Conservation (phyloP, 2,888 invertebrate species). For the Dicranocentrus wangi region DNA sequence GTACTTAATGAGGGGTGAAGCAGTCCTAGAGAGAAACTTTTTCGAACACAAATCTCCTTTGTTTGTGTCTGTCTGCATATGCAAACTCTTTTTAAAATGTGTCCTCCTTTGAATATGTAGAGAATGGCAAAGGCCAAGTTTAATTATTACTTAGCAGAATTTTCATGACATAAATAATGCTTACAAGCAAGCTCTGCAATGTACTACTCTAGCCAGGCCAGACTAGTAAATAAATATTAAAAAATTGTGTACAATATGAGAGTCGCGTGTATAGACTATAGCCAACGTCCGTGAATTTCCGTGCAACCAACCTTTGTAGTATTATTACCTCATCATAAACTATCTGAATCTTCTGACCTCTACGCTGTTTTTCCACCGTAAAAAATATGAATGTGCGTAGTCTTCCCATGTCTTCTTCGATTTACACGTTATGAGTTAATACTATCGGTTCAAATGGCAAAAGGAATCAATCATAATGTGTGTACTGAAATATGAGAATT, state of each 20-base stretch:
- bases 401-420: no score
- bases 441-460: no score
- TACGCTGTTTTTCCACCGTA: no score
- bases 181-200: not conserved
- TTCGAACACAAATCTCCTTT: not conserved
- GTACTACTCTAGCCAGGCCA: not conserved
- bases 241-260: not conserved
- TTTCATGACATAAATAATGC: slow-evolving; percentile 47
- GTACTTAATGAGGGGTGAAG: slow-evolving; percentile 21
- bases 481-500: no score
- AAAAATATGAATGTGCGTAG: no score
- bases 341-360: no score
- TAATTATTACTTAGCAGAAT: slow-evolving; percentile 44
- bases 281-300: slow-evolving; percentile 4
- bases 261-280: not conserved
- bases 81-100: slow-evolving; percentile 13
- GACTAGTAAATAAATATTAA: not conserved
- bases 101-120: slow-evolving; percentile 24
- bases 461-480: no score
- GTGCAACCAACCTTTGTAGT: not conserved
- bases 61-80: not conserved
- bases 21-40: slow-evolving; percentile 1
- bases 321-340: no score
- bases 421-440: no score
- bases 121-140: slow-evolving; percentile 52